phyloP scores from a whole-genome alignment of 2,888 invertebrate genomes.

The Tricholauxania praeusta region DNA sequence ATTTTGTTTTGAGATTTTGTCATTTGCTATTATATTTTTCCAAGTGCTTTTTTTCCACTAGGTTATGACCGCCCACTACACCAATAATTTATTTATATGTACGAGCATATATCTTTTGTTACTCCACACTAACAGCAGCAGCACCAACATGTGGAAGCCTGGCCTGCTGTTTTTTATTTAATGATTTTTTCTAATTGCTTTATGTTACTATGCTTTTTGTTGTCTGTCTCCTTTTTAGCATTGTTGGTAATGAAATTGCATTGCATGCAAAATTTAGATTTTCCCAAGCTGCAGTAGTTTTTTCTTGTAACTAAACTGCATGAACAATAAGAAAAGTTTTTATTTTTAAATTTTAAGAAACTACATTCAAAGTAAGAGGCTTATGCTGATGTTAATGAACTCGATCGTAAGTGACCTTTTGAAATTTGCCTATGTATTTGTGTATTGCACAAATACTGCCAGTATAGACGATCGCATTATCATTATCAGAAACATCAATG shows the following conservation, averaged over 20 bases:
- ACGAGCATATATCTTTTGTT: too few species aligned
- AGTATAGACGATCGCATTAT: too few species aligned
- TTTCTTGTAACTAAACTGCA: neutral
- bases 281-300: slow-evolving; percentile 25
- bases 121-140: too few species aligned
- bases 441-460: slow-evolving; percentile 36
- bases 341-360: neutral
- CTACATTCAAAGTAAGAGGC: too few species aligned
- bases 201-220: neutral
- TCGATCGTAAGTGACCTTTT: slow-evolving; percentile 10
- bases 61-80: too few species aligned
- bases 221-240: slow-evolving; percentile 6
- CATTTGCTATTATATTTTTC: too few species aligned
- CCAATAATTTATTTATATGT: too few species aligned
- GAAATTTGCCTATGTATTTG: slow-evolving; percentile 30
- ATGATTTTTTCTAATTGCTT: slow-evolving; percentile 5
- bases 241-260: slow-evolving; percentile 20
- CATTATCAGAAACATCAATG: too few species aligned
- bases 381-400: too few species aligned
- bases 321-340: slow-evolving; percentile 14
- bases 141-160: neutral
- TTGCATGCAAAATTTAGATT: slow-evolving; percentile 32
- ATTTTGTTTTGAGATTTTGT: too few species aligned
- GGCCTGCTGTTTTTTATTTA: slow-evolving; percentile 4
- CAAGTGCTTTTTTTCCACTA: too few species aligned